Conservation (phyloP, 1,140 invertebrate genomes). For the Chelonus insularis region DNA sequence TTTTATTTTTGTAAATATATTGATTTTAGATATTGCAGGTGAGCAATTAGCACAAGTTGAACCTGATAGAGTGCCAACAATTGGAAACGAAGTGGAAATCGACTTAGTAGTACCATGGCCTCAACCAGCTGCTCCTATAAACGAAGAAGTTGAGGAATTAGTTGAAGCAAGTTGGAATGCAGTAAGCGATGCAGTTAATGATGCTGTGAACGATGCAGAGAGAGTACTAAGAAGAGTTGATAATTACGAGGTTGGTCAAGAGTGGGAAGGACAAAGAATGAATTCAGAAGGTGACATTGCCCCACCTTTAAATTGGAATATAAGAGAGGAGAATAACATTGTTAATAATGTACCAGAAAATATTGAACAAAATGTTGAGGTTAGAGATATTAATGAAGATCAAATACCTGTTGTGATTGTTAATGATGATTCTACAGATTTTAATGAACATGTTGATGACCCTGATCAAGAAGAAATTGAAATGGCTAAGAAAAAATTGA, state of each 20-base stretch:
- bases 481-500: constrained; percentile 6
- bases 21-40: constrained; percentile 6
- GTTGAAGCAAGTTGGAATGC: neutral
- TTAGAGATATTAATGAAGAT: neutral
- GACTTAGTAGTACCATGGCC: neutral
- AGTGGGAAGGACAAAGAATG: no score
- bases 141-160: neutral
- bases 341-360: neutral
- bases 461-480: neutral
- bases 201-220: neutral
- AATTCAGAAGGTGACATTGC: no score
- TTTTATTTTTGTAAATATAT: no score
- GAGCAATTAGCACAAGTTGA: neutral
- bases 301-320: no score
- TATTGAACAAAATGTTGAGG: neutral
- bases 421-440: constrained; percentile 2
- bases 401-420: neutral
- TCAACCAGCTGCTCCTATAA: neutral
- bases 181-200: neutral
- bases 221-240: neutral
- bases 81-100: constrained; percentile 4
- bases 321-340: no score
- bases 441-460: neutral
- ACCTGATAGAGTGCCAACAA: neutral
- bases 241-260: neutral